Conservation (phyloP, 92 coral and sea anemone species). For the Porites evermanni region DNA sequence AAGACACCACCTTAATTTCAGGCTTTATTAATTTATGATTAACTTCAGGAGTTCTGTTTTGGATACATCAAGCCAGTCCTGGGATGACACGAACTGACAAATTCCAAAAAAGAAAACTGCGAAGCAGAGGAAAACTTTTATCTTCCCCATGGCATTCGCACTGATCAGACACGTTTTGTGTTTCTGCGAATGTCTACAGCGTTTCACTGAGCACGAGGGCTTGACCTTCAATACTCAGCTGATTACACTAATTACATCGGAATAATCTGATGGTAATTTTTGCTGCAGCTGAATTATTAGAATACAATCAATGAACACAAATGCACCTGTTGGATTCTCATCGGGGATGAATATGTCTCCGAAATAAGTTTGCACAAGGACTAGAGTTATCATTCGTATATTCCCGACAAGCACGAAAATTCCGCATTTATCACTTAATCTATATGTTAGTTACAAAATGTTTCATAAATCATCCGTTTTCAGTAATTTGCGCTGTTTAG, state of each 20-base stretch:
- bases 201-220: neutral
- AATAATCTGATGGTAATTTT: neutral
- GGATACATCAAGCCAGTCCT: slow-evolving; percentile 15
- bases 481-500: too few relatives aligned
- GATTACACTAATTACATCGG: slow-evolving; percentile 25
- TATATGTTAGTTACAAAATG: neutral
- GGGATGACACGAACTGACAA: slow-evolving; percentile 14
- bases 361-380: neutral
- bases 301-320: neutral
- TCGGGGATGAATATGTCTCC: neutral
- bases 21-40: neutral
- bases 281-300: neutral
- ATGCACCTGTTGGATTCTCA: slow-evolving; percentile 13
- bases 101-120: neutral
- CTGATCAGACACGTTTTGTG: neutral
- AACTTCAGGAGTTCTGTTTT: neutral
- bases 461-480: neutral
- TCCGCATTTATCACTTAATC: neutral
- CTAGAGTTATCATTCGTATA: neutral
- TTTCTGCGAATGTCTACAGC: neutral
- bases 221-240: slow-evolving; percentile 10
- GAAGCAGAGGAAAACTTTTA: neutral
- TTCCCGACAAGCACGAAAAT: neutral
- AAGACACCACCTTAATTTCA: too few relatives aligned
- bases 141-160: slow-evolving; percentile 2